Percentiles rank a stretch among this genome's conserved stretches.
Conservation (phyloP, 2,113 vertebrate genomes). For the Triplophysa rosa region DNA sequence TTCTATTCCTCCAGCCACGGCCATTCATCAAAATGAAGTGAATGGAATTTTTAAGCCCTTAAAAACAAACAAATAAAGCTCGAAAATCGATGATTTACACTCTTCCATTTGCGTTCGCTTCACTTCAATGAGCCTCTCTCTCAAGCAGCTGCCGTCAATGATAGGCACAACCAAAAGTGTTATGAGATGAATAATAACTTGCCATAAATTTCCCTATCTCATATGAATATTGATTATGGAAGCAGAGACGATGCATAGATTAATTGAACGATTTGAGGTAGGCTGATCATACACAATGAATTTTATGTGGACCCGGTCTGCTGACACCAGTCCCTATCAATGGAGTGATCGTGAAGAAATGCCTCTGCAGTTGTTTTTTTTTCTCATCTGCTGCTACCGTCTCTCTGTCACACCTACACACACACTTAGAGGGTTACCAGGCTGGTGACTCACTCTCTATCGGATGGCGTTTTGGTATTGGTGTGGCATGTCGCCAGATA, state of each 20-base stretch:
- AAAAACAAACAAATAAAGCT: conserved; percentile 38
- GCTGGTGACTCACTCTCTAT: conserved; percentile 38
- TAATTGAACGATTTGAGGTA: not conserved
- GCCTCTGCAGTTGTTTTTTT: conserved; percentile 19
- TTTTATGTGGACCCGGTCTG: not conserved
- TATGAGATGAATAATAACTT: conserved; percentile 34
- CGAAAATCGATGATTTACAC: conserved; percentile 34
- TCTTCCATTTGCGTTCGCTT: conserved; percentile 12
- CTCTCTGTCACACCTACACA: conserved; percentile 21
- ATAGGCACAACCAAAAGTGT: conserved; percentile 6
- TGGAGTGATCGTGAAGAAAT: conserved; percentile 3
- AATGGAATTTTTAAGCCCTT: conserved; percentile 38
- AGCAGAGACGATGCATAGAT: conserved; percentile 1
- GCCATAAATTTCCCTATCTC: conserved; percentile 19
- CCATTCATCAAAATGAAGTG: conserved; percentile 44
- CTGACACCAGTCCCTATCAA: not conserved
- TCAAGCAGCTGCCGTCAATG: not conserved
- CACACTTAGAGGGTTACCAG: conserved; percentile 15
- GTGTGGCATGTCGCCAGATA: conserved; percentile 49
- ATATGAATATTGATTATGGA: conserved; percentile 30
- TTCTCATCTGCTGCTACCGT: conserved; percentile 29
- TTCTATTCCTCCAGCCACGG: conserved; percentile 44
- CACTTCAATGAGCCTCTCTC: conserved; percentile 22
- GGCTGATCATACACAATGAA: not conserved
- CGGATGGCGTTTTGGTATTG: conserved; percentile 55